Base-by-base conservation (phyloP, 2,797 vertebrate genomes). In the Pantherophis alleghaniensis region DNA sequence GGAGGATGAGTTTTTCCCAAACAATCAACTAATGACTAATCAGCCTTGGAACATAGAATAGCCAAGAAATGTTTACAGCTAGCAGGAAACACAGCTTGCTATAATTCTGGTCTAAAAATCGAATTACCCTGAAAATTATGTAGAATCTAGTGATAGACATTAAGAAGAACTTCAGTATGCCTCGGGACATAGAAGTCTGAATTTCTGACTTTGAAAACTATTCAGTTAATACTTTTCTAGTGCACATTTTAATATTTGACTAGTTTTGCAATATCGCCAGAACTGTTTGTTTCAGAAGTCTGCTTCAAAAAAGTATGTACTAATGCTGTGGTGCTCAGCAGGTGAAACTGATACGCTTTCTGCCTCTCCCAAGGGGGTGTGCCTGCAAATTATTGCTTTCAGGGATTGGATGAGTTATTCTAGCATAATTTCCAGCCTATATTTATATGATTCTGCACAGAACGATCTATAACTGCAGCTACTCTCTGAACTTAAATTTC, bases 401-500 rank as follows among this genome's bases (percentile, higher is more conserved):
- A 55, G 90, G 69, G 87, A 93, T 87, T 86, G 11, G 60, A 56
- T 56, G 47, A 42, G 22, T 83, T 83, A 59, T 91, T 47, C 51
- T 55, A 83, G 57, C 90, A 89, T 91, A 79, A 86, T 89, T 28
- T 59, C 24, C 56, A 63, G 20, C 51, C 86, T 91, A 32, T 79
- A 60, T 89, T 86, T 91, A 89, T 89, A 12, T 56, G n/a, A 55
- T 88, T 89, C 90, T 89, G 37, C 2, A 18, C 69, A 91, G 90
- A 22, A n/a, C 59, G 22, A 26, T 56, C 32, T 28, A 18, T 89
- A 57, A 55, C 32, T 32, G 63, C 42, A 93, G 22, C 53, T 86
- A 42, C 57, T 28, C 92, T 61, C 10, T 61, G 66, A 55, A 24
- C 47, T 86, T 93, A 83, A n/a, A 83, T 89, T 91, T 12, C 69